Evolutionary conservation across 2,888 invertebrate species (phyloP).

Genomic region (Cetonia aurata): DNA sequence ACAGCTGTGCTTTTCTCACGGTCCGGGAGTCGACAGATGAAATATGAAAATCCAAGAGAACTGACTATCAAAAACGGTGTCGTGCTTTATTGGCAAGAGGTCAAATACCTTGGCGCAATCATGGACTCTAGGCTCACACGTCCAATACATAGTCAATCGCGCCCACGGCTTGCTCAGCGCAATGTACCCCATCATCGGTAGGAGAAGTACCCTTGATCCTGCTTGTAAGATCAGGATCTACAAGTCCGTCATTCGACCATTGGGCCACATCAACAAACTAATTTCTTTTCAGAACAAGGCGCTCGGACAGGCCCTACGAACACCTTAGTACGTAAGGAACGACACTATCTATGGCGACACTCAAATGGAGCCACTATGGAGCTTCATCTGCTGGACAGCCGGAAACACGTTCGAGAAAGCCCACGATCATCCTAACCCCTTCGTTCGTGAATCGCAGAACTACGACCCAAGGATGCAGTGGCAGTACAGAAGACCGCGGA

Average conservation of each 20-base stretch:
- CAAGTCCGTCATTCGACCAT: conserved; percentile 17
- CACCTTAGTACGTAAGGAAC: background rate
- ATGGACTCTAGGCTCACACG: background rate
- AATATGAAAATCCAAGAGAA: background rate
- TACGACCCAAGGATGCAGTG: background rate
- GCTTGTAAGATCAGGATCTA: conserved; percentile 7
- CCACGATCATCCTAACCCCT: background rate
- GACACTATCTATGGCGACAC: too few relatives aligned
- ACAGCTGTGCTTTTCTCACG: background rate
- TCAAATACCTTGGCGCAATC: background rate
- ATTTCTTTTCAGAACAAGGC: background rate
- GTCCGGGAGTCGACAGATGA: background rate
- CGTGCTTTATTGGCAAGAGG: background rate
- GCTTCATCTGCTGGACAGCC: background rate
- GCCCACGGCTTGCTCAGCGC: background rate
- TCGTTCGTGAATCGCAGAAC: background rate
- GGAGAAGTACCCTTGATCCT: background rate
- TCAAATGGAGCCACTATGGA: background rate
- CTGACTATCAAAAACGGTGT: background rate
- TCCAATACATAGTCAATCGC: background rate
- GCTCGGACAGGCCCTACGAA: background rate
- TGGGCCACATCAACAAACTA: background rate
- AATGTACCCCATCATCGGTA: background rate
- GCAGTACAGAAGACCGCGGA: background rate
- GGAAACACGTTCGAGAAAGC: background rate